phyloP scores from a whole-genome alignment of 92 coral and sea anemone species.

The Pocillopora grandis region DNA sequence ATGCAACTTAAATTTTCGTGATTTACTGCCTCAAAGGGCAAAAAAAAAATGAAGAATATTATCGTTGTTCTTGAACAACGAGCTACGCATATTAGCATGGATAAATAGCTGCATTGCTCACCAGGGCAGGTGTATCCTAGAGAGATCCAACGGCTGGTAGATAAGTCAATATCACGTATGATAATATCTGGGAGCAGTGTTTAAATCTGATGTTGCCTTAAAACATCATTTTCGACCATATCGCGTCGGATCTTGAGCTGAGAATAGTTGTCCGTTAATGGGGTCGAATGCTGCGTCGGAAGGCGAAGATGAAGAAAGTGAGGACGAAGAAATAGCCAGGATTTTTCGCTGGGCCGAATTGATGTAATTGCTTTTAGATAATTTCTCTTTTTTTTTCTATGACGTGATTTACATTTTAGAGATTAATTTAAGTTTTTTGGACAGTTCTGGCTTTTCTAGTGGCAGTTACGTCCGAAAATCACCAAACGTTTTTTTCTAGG shows the following conservation, averaged over 20 bases:
- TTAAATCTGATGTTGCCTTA: slow-evolving; percentile 22
- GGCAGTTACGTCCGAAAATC: not conserved
- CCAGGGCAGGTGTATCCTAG: slow-evolving; percentile 41
- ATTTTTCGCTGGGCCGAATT: slow-evolving; percentile 31
- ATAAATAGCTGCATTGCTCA: slow-evolving; percentile 23
- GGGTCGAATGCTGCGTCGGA: slow-evolving; percentile 5
- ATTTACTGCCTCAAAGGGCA: not conserved
- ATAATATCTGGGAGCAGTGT: slow-evolving; percentile 28
- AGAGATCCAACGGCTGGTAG: slow-evolving; percentile 34
- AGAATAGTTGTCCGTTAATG: slow-evolving; percentile 11
- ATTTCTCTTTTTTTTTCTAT: not conserved
- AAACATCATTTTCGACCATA: slow-evolving; percentile 11
- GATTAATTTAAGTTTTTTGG: not conserved
- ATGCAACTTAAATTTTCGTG: not conserved
- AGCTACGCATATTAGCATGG: slow-evolving; percentile 14
- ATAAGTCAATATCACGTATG: slow-evolving; percentile 42
- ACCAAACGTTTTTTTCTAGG: not conserved
- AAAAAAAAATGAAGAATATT: not conserved
- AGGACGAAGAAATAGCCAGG: slow-evolving; percentile 39
- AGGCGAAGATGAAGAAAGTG: not conserved
- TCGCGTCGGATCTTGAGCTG: not conserved
- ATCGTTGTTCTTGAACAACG: not conserved
- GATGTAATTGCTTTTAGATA: slow-evolving; percentile 24
- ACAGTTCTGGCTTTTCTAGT: not conserved
- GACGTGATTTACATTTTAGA: slow-evolving; percentile 16